phyloP scores from a whole-genome alignment of 2,113 vertebrate genomes.

The Ammodramus savannarum region DNA sequence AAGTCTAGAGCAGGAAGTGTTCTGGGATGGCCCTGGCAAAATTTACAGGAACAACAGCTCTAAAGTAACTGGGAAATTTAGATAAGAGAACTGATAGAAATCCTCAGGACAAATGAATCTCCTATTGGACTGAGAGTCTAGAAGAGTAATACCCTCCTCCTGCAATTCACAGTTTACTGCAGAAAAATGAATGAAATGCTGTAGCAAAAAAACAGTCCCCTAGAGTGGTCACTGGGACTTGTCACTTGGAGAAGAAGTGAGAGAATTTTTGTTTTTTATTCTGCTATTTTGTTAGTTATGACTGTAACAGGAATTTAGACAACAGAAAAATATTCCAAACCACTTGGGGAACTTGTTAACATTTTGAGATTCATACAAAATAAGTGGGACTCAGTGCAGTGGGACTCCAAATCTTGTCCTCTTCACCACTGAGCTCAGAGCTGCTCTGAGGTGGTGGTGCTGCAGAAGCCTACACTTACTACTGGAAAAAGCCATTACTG shows the following conservation, averaged over 20 bases:
- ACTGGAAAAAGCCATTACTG: background rate
- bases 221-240: background rate
- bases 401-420: background rate
- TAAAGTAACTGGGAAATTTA: background rate
- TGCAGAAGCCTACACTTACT: background rate
- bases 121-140: background rate
- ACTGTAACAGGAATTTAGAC: background rate
- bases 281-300: background rate
- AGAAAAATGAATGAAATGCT: background rate
- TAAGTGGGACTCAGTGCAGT: background rate
- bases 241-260: background rate
- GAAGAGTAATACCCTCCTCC: background rate
- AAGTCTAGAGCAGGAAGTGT: background rate
- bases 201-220: background rate
- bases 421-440: background rate
- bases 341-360: background rate
- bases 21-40: background rate
- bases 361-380: background rate
- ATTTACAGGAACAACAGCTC: constrained; percentile 3
- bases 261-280: background rate
- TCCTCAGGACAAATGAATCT: background rate
- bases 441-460: background rate
- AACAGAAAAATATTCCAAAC: background rate
- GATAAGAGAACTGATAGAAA: background rate
- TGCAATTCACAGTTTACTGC: background rate